Conservation (phyloP, 2,888 invertebrate species). For the Iphiclides podalirius region DNA sequence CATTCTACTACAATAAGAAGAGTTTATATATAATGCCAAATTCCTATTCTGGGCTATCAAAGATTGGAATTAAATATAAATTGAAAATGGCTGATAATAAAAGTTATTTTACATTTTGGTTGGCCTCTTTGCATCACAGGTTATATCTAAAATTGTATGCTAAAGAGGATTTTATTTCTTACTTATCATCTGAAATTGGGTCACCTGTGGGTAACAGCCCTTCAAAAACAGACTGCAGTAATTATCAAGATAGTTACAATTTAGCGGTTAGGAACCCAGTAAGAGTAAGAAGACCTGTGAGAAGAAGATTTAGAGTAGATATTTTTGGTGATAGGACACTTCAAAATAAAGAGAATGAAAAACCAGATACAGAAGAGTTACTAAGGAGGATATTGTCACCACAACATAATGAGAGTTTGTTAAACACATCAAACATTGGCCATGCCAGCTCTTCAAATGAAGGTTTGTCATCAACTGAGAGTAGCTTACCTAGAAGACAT, state of each 20-base stretch:
- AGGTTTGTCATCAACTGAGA: slow-evolving; percentile 72
- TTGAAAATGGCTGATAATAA: slow-evolving; percentile 87
- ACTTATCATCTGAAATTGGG: slow-evolving; percentile 81
- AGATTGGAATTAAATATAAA: slow-evolving; percentile 84
- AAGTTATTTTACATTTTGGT: slow-evolving; percentile 87
- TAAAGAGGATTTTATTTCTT: slow-evolving; percentile 84
- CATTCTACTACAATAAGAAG: slow-evolving; percentile 87
- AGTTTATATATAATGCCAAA: slow-evolving; percentile 82
- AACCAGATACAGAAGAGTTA: slow-evolving; percentile 74
- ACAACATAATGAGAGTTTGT: slow-evolving; percentile 43
- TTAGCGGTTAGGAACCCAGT: slow-evolving; percentile 70
- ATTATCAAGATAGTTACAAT: slow-evolving; percentile 75
- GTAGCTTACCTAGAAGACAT: slow-evolving; percentile 78
- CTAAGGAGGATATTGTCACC: slow-evolving; percentile 63
- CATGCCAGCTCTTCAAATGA: slow-evolving; percentile 68
- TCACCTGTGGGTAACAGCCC: slow-evolving; percentile 63
- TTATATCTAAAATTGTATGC: slow-evolving; percentile 86
- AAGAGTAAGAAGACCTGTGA: slow-evolving; percentile 60
- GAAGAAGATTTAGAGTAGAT: slow-evolving; percentile 76
- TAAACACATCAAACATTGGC: slow-evolving; percentile 38
- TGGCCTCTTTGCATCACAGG: slow-evolving; percentile 89
- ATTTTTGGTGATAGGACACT: slow-evolving; percentile 75
- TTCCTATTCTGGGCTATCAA: slow-evolving; percentile 76
- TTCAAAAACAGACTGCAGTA: slow-evolving; percentile 60
- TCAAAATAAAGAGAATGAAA: slow-evolving; percentile 85